Base-by-base conservation (phyloP, 2,888 invertebrate genomes). In the Ecliptopera silaceata region DNA sequence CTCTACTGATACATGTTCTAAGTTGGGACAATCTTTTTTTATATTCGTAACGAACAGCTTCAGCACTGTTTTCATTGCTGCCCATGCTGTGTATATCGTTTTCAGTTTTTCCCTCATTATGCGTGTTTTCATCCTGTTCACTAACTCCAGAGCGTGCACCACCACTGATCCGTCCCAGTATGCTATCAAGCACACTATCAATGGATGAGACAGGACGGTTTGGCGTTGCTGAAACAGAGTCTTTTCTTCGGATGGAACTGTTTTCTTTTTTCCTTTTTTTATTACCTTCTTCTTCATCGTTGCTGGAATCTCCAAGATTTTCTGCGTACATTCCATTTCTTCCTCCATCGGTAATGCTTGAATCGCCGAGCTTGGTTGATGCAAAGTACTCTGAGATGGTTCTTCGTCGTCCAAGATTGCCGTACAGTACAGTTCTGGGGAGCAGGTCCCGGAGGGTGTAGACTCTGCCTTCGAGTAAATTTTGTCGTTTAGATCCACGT, bases 401-500 rank as follows among this genome's bases (percentile, higher is more conserved):
- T n/a, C n/a, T n/a, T n/a, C n/a, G n/a, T n/a, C n/a, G n/a, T n/a
- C n/a, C n/a, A n/a, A n/a, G n/a, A n/a, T n/a, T n/a, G n/a, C n/a
- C n/a, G n/a, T n/a, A n/a, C n/a, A n/a, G n/a, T n/a, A n/a, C n/a
- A n/a, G n/a, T n/a, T n/a, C n/a, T n/a, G n/a, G n/a, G n/a, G n/a
- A n/a, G n/a, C n/a, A n/a, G n/a, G n/a, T 36, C 36, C 8, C 15
- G 12, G 36, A 36, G 36, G n/a, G 36, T 12, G 36, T 12, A 36
- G 36, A 36, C 15, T 36, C 36, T 36, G 3, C 36, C 36, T 36
- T 36, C 36, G 36, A 36, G 15, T 36, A 36, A 36, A 36, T 36
- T 36, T 36, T 36, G 36, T 36, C 36, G 36, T 36, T 36, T 36
- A 36, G 36, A 36, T 36, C 36, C 6, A n/a, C 36, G 36, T 36